Evolutionary conservation across 2,888 invertebrate species (phyloP).

Genomic region (Phorcus lineatus): DNA sequence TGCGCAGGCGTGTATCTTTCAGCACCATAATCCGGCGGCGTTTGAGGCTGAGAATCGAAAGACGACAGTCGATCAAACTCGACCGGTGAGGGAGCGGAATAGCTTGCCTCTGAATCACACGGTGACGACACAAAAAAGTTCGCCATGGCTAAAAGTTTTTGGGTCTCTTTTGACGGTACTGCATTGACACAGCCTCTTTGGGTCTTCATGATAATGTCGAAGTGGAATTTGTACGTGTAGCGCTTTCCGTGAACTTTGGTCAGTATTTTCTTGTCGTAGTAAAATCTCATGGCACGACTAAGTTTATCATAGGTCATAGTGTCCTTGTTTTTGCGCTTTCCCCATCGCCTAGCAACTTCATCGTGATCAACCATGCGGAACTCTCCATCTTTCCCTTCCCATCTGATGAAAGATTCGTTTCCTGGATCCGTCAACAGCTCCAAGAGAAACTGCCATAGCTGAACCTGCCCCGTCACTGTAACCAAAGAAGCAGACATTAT

Average conservation of each 20-base stretch:
- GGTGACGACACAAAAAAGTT: constrained; percentile 20
- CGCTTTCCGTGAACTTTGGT: constrained; percentile 72
- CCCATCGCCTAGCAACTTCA: constrained; percentile 70
- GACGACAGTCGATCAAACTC: neutral
- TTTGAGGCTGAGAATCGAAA: neutral
- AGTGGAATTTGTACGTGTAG: constrained; percentile 70
- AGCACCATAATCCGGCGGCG: neutral
- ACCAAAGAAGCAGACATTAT: neutral
- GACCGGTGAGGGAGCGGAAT: constrained; percentile 6
- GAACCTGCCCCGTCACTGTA: constrained; percentile 87
- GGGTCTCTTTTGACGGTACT: neutral
- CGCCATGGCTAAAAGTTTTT: constrained; percentile 5
- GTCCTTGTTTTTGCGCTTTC: constrained; percentile 68
- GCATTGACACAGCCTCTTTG: neutral
- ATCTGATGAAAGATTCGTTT: constrained; percentile 61
- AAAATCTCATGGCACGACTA: constrained; percentile 73
- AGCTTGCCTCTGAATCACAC: neutral
- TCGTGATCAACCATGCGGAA: constrained; percentile 72
- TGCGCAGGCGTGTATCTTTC: neutral
- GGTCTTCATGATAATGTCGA: constrained; percentile 46
- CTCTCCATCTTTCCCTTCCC: constrained; percentile 69
- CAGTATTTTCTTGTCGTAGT: constrained; percentile 75
- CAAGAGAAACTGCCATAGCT: constrained; percentile 98
- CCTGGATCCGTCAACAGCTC: constrained; percentile 91
- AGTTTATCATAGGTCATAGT: constrained; percentile 68